phyloP scores from a whole-genome alignment of 2,113 vertebrate species.

The Saccopteryx leptura region DNA sequence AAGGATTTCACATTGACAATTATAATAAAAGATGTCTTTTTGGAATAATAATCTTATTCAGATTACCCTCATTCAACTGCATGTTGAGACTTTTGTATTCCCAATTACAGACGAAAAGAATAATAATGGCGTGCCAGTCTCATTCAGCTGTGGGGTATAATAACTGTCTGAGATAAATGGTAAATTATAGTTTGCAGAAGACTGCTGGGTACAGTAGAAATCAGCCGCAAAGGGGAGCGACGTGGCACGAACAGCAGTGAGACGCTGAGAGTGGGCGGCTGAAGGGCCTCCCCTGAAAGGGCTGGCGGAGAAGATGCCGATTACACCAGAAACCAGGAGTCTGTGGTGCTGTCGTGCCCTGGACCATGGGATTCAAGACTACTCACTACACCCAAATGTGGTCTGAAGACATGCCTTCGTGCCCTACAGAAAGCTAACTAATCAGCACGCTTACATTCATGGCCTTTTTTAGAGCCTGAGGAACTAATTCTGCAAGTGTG shows the following conservation, averaged over 20 bases:
- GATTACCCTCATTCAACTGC: constrained; percentile 59
- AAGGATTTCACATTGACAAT: constrained; percentile 76
- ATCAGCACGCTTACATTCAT: not conserved
- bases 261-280: not conserved
- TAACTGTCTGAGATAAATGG: constrained; percentile 64
- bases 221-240: not conserved
- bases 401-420: not conserved
- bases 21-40: constrained; percentile 72
- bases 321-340: not conserved
- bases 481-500: not conserved
- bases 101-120: constrained; percentile 67
- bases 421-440: not conserved
- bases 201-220: not conserved
- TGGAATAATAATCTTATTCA: constrained; percentile 71
- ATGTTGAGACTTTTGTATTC: constrained; percentile 75
- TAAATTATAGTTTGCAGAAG: constrained; percentile 72
- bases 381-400: not conserved
- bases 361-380: not conserved
- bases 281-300: not conserved
- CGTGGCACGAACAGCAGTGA: not conserved
- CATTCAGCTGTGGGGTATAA: constrained; percentile 61
- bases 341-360: not conserved
- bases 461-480: not conserved
- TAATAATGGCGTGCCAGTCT: constrained; percentile 57
- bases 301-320: not conserved